phyloP scores from a whole-genome alignment of 2,888 invertebrate species.

The Taenaris catops region DNA sequence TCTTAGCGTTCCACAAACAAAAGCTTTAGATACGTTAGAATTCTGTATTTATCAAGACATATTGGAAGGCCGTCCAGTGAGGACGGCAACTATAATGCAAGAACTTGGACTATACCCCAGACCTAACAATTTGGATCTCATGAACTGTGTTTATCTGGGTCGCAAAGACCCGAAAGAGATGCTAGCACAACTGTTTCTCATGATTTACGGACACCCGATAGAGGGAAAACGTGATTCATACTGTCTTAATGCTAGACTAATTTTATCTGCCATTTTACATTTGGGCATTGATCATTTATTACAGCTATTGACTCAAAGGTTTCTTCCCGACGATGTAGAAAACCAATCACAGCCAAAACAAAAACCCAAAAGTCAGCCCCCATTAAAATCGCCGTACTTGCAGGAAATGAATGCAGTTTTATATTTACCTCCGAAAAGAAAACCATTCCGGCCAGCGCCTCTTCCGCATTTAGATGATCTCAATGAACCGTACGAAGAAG shows the following conservation, averaged over 20 bases:
- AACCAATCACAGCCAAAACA: conserved; percentile 29
- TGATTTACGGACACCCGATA: conserved; percentile 45
- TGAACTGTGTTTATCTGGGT: conserved; percentile 49
- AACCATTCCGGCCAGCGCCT: conserved; percentile 40
- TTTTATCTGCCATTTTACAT: conserved; percentile 57
- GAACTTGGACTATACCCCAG: conserved; percentile 48
- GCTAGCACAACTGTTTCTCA: conserved; percentile 52
- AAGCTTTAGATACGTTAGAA: conserved; percentile 45
- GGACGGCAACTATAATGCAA: conserved; percentile 40
- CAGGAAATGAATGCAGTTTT: conserved; percentile 44
- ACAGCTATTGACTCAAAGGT: conserved; percentile 40
- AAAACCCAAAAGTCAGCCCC: conserved; percentile 35
- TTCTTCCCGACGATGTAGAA: conserved; percentile 36
- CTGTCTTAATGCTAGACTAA: conserved; percentile 48
- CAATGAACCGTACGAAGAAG: conserved; percentile 54
- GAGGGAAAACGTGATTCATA: conserved; percentile 47
- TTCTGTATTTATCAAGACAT: conserved; percentile 54
- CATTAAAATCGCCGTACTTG: conserved; percentile 52
- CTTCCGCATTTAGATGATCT: conserved; percentile 54
- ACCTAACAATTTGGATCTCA: conserved; percentile 43
- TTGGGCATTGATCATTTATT: conserved; percentile 51
- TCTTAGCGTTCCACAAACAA: conserved; percentile 53
- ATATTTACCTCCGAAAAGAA: conserved; percentile 37
- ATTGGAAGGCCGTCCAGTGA: conserved; percentile 50
- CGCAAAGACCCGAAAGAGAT: conserved; percentile 54